These are phyloP conservation scores for Emmelina monodactyla DNA, from an alignment of 2,888 invertebrate genomes.

Conservation along the genomic window DNA sequence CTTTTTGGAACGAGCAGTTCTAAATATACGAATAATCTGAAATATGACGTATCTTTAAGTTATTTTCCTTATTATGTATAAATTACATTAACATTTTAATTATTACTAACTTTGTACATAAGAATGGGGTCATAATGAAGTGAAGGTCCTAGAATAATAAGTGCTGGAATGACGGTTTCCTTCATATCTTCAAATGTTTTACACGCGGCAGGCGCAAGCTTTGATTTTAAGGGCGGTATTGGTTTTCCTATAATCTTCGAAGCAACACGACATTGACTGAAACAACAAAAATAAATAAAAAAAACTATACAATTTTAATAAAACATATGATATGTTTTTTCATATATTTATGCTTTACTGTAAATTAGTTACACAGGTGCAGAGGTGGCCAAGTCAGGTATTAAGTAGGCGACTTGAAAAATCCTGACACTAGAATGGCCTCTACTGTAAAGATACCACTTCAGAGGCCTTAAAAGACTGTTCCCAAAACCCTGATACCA, in stretches of 20 bases:
- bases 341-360: too few relatives aligned
- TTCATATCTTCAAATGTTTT: constrained; percentile 76
- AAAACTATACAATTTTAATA: too few relatives aligned
- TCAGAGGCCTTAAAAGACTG: too few relatives aligned
- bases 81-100: constrained; percentile 22
- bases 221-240: constrained; percentile 55
- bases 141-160: constrained; percentile 86
- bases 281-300: constrained; percentile 23
- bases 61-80: not conserved
- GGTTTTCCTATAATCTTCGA: constrained; percentile 72
- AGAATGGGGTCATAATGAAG: constrained; percentile 87
- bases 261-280: constrained; percentile 77
- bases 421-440: too few relatives aligned
- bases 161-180: constrained; percentile 83
- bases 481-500: too few relatives aligned
- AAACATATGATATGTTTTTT: too few relatives aligned
- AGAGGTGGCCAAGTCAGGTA: too few relatives aligned
- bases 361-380: too few relatives aligned
- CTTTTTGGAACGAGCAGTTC: constrained; percentile 36
- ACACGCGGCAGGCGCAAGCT: constrained; percentile 72
- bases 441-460: too few relatives aligned
- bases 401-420: too few relatives aligned
- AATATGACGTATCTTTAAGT: not conserved
- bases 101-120: constrained; percentile 76
- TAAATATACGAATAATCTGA: constrained; percentile 52